phyloP scores from a whole-genome alignment of 2,797 vertebrate genomes.

The Pipistrellus nathusii region DNA sequence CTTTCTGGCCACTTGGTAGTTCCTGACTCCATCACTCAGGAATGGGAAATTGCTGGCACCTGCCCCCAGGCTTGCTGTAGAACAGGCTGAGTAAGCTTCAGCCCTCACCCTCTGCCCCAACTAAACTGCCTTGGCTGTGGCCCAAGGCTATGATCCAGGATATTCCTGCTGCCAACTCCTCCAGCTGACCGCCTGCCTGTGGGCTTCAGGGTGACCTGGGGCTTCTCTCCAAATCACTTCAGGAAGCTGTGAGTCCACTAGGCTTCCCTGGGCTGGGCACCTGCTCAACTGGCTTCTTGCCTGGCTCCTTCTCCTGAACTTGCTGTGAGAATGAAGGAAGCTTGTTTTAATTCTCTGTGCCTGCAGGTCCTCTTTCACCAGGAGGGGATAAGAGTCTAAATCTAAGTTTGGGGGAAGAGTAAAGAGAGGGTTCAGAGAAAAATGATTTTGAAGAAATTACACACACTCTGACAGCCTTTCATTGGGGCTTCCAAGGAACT shows the following conservation, averaged over 20 bases:
- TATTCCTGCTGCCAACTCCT: constrained; percentile 18
- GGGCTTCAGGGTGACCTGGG: constrained; percentile 72
- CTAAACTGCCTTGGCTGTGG: constrained; percentile 53
- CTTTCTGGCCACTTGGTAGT: neutral
- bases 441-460: neutral
- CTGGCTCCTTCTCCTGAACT: constrained; percentile 7
- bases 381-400: neutral
- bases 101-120: constrained; percentile 27
- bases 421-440: neutral
- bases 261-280: constrained; percentile 54
- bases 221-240: constrained; percentile 62
- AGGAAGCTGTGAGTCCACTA: constrained; percentile 49
- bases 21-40: constrained; percentile 43
- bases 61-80: constrained; percentile 22
- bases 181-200: neutral
- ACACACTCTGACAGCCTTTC: neutral
- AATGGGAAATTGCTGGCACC: constrained; percentile 62
- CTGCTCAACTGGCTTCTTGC: constrained; percentile 58
- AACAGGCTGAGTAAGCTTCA: constrained; percentile 25
- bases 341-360: neutral
- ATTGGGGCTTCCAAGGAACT: neutral
- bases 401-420: neutral
- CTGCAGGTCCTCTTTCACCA: neutral
- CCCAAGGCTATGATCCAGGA: constrained; percentile 55
- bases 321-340: neutral